phyloP scores from a whole-genome alignment of 2,888 invertebrate species.

The Leptogaster cylindrica region DNA sequence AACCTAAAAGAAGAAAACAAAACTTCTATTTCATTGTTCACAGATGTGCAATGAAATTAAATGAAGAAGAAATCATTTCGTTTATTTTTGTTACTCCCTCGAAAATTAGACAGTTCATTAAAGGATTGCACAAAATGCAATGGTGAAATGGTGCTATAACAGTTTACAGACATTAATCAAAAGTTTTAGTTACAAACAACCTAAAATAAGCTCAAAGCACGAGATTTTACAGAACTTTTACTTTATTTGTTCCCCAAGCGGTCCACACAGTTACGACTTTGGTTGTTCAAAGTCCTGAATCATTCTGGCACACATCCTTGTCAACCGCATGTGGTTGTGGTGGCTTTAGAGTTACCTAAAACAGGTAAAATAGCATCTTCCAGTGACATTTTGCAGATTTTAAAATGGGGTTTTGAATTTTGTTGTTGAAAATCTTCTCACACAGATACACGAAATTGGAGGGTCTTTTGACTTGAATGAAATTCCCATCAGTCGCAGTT shows the following conservation, averaged over 20 bases:
- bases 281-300: neutral
- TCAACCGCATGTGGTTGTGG: neutral
- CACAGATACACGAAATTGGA: too few species aligned
- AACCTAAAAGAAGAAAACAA: too few species aligned
- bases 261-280: neutral
- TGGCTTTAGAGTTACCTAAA: slow-evolving; percentile 6
- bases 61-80: too few species aligned
- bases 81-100: slow-evolving; percentile 17
- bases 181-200: slow-evolving; percentile 9
- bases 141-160: neutral
- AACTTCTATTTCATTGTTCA: too few species aligned
- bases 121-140: neutral
- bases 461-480: too few species aligned
- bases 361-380: neutral
- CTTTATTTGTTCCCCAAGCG: neutral
- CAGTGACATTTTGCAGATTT: too few species aligned
- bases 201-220: slow-evolving; percentile 4
- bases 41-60: too few species aligned
- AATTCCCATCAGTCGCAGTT: too few species aligned
- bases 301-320: neutral
- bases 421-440: too few species aligned
- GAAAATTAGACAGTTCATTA: slow-evolving; percentile 12
- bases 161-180: slow-evolving; percentile 13
- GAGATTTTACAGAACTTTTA: slow-evolving; percentile 2
- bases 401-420: too few species aligned